phyloP scores from a whole-genome alignment of 1,140 invertebrate species.

The Drosophila ambigua region DNA sequence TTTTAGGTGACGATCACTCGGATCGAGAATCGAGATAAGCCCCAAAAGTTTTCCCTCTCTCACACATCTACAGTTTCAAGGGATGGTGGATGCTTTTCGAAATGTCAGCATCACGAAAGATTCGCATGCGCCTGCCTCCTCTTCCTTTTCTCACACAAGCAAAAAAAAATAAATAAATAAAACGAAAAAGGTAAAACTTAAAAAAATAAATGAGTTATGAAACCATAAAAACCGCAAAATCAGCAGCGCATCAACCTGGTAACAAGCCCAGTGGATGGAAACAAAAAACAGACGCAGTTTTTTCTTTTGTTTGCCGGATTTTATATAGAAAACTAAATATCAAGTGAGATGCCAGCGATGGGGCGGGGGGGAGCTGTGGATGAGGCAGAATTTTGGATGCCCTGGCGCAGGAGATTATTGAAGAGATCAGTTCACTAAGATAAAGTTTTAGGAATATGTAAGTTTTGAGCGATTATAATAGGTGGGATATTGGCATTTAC shows the following conservation, averaged over 20 bases:
- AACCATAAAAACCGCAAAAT: conserved; percentile 73
- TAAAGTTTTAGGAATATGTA: too few relatives aligned
- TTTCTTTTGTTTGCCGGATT: conserved; percentile 11
- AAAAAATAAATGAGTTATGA: conserved; percentile 43
- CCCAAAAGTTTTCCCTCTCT: conserved; percentile 43
- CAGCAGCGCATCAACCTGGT: conserved; percentile 64
- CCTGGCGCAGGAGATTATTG: not conserved
- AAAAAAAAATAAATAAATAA: too few relatives aligned
- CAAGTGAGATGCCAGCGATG: conserved; percentile 10
- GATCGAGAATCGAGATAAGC: conserved; percentile 28
- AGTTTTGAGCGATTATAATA: too few relatives aligned
- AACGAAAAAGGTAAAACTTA: conserved; percentile 16
- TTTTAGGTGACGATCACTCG: conserved; percentile 50
- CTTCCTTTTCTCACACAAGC: not conserved
- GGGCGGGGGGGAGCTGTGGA: not conserved
- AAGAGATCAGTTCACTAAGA: too few relatives aligned
- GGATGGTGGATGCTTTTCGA: conserved; percentile 40
- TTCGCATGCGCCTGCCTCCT: conserved; percentile 52
- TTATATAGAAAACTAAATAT: conserved; percentile 6
- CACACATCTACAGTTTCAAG: conserved; percentile 72
- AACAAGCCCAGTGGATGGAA: conserved; percentile 13
- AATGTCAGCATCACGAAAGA: conserved; percentile 50
- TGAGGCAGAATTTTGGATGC: conserved; percentile 1
- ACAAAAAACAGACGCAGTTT: conserved; percentile 14
- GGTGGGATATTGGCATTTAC: too few relatives aligned